Percentiles rank a stretch among this genome's conserved stretches.
These are phyloP conservation scores for Micropoecilia bifurca DNA, from an alignment of 2,797 vertebrate genomes.

Conservation along the genomic window DNA sequence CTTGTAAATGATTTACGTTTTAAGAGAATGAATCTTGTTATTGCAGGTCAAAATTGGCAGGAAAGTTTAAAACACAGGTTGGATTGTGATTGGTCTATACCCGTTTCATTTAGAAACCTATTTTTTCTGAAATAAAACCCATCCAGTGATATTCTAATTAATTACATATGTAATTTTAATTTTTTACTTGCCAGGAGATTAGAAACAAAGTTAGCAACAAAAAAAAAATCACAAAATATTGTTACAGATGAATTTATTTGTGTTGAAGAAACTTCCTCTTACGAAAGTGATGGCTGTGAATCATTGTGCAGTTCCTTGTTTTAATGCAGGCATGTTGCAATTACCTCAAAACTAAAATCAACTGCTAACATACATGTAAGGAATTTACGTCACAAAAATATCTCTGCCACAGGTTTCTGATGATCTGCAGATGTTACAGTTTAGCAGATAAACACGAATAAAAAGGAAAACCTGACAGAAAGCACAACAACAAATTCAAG, in stretches of 20 bases:
- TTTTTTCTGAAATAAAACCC: neutral
- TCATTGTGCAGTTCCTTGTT: slow-evolving; percentile 27
- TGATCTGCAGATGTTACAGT: slow-evolving; percentile 26
- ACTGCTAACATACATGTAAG: slow-evolving; percentile 49
- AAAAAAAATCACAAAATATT: slow-evolving; percentile 21
- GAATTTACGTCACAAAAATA: slow-evolving; percentile 57
- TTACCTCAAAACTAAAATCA: slow-evolving; percentile 51
- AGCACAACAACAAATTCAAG: slow-evolving; percentile 38
- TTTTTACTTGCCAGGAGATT: neutral
- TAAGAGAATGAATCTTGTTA: neutral
- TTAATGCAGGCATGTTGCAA: slow-evolving; percentile 30
- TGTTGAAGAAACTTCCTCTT: slow-evolving; percentile 52
- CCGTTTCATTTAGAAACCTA: neutral
- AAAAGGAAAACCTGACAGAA: slow-evolving; percentile 25
- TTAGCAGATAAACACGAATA: slow-evolving; percentile 30
- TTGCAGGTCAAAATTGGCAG: neutral
- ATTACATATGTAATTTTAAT: neutral
- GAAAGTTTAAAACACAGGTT: neutral
- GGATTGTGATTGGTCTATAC: neutral
- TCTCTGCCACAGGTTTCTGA: slow-evolving; percentile 27
- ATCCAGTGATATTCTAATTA: neutral
- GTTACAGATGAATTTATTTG: slow-evolving; percentile 59
- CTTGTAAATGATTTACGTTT: neutral
- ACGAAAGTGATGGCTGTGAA: slow-evolving; percentile 30
- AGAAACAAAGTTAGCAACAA: slow-evolving; percentile 1